phyloP scores from a whole-genome alignment of 1,140 invertebrate species.

The Wiebesia pumilae region DNA sequence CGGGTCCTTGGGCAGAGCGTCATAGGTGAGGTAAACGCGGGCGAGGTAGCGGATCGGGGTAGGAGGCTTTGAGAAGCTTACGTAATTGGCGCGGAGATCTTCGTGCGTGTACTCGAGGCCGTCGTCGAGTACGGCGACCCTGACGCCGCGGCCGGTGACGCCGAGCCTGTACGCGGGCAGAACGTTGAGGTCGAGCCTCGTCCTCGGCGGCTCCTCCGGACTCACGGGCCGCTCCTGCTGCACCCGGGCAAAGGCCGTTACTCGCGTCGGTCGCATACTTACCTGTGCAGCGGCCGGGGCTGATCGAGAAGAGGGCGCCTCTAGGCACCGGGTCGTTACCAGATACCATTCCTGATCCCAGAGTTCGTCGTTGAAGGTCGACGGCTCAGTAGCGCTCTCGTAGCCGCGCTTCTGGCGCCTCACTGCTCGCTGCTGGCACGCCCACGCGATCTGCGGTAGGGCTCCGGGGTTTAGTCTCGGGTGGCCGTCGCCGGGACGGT shows the following conservation, averaged over 20 bases:
- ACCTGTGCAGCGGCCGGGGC: background rate
- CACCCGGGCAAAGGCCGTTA: background rate
- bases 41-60: too few species aligned
- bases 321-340: slow-evolving; percentile 76
- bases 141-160: slow-evolving; percentile 86
- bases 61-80: slow-evolving; percentile 73
- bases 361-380: slow-evolving; percentile 87
- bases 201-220: background rate
- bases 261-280: background rate
- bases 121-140: slow-evolving; percentile 90
- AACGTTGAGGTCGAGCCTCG: slow-evolving; percentile 83
- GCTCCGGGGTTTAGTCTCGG: background rate
- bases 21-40: background rate
- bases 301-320: background rate
- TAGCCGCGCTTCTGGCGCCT: slow-evolving; percentile 80
- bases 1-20: slow-evolving; percentile 77
- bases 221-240: slow-evolving; percentile 41
- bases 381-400: background rate
- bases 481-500: too few species aligned
- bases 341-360: slow-evolving; percentile 95
- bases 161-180: slow-evolving; percentile 87
- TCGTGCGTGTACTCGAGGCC: slow-evolving; percentile 88
- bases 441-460: slow-evolving; percentile 79
- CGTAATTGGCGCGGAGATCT: slow-evolving; percentile 87
- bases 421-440: slow-evolving; percentile 81